Evolutionary conservation across 2,113 vertebrate species (phyloP), one percentile per base, ranked within the genome.

Genomic region (Porphyrio hochstetteri): DNA sequence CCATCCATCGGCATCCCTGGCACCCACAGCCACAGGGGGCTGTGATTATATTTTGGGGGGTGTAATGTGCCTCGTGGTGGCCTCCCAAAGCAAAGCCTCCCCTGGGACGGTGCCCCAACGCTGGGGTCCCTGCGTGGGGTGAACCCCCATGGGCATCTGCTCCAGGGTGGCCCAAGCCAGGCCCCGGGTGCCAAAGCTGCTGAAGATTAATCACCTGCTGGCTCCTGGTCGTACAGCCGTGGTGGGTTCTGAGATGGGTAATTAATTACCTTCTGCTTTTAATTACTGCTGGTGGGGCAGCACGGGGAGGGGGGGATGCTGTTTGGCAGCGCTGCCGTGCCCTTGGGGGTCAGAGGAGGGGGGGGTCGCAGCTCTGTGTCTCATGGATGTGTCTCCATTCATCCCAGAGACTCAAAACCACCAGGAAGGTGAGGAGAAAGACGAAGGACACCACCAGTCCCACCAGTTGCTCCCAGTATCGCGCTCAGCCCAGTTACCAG

Each of bases 1-100:
- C 40, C 1, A 1, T 15, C 55, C 2, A 10, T 36, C 27, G 20
- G 5, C 3, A 5, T 38, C 27, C n/a, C 46, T 7, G 0, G 19
- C 57, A 38, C 74, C 44, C 28, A 10, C n/a, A 17, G 74, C 44
- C 44, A 14, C 1, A 9, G 46, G 31, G 60, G 59, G 28, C 48
- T 53, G 76, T 2, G 2, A 17, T 63, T 46, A 46, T 46, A 46
- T 46, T 78, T 63, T 33, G 44, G 11, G 46, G 44, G 56, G 48
- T 20, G 48, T 20, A 48, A 21, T 2, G 7, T 29, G 18, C 23
- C 24, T 35, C 18, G 3, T 5, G 4, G 38, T 14, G 23, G 33
- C 52, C 40, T 46, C 25, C 2, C 67, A 52, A 52, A 71, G 80
- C 67, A 70, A 23, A 52, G 3, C 29, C 31, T 29, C 29, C 31